Conservation (phyloP, 2,797 vertebrate genomes). For the Pipistrellus kuhlii region DNA sequence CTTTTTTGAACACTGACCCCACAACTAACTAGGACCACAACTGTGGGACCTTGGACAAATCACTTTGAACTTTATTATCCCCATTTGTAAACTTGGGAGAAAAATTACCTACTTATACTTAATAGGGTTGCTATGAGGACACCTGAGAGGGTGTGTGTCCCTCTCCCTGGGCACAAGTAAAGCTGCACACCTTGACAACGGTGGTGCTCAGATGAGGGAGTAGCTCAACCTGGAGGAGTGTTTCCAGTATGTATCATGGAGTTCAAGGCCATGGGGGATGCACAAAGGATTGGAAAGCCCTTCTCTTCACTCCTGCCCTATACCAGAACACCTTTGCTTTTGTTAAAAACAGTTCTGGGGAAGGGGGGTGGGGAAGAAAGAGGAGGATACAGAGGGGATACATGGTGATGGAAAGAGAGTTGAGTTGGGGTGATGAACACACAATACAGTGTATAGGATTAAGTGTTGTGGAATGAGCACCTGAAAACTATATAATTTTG, state of each 20-base stretch:
- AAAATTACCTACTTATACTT: not conserved
- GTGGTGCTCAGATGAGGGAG: not conserved
- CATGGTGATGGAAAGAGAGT: not conserved
- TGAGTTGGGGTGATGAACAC: not conserved
- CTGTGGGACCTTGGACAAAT: slow-evolving; percentile 58
- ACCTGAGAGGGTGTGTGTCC: not conserved
- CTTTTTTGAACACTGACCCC: not conserved
- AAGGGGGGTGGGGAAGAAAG: not conserved
- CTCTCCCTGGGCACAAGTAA: not conserved
- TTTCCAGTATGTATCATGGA: not conserved
- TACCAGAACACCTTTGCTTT: slow-evolving; percentile 11
- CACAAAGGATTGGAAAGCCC: not conserved
- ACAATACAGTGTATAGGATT: not conserved
- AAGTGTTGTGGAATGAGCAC: not conserved
- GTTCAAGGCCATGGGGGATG: not conserved
- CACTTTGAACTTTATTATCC: slow-evolving; percentile 27
- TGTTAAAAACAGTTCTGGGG: not conserved
- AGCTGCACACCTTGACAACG: not conserved
- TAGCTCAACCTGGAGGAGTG: not conserved
- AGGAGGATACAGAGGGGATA: not conserved
- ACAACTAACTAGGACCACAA: not conserved
- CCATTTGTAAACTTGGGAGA: not conserved
- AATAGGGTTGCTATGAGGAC: not conserved
- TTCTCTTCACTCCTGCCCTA: not conserved
- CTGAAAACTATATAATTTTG: not conserved